Evolutionary conservation across 2,888 invertebrate species (phyloP), one percentile per base, ranked within the genome.

Genomic region (Agrotis exclamationis): DNA sequence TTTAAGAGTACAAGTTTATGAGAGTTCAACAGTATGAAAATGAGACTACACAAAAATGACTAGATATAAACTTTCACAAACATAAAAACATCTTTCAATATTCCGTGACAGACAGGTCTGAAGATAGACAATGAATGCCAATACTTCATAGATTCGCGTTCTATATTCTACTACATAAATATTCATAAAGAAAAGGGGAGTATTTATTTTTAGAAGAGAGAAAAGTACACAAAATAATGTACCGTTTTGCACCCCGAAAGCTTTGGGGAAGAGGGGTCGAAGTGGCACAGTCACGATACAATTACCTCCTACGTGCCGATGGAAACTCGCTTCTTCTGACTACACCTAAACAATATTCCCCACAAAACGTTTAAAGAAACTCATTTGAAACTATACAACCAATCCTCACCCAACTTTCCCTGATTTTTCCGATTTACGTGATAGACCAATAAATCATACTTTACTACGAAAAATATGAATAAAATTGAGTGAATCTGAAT

Each of bases 241-340:
- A 82, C 79, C 76, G 87, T 82, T 90, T 89, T 86, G 81, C 84
- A 79, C 84, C 79, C 39, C 39, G 76, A 84, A 77, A 83, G 82
- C 84, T 85, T 77, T 66, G 63, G 74, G 80, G 79, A 79, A 77
- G 74, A 79, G 79, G 86, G 82, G 76, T 65, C 77, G 85, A 88
- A 90, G 85, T 89, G 87, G 89, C 89, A 83, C 66, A 80, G 90
- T 93, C 93, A 92, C 88, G 87, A 86, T 89, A 89, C 90, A 92
- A 92, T 92, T 90, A 92, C 90, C 81, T 79, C 51, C 76, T 73
- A 74, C 82, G 81, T 84, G 83, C 82, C 79, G 82, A 83, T 80
- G 62, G 71, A 48, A 77, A 62, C 67, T 78, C 80, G 74, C 83
- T 89, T 89, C 79, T 87, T 86, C 86, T 89, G 89, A 90, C n/a